Evolutionary conservation across 2,888 invertebrate species (phyloP).

Genomic region (Galerucella pusilla): DNA sequence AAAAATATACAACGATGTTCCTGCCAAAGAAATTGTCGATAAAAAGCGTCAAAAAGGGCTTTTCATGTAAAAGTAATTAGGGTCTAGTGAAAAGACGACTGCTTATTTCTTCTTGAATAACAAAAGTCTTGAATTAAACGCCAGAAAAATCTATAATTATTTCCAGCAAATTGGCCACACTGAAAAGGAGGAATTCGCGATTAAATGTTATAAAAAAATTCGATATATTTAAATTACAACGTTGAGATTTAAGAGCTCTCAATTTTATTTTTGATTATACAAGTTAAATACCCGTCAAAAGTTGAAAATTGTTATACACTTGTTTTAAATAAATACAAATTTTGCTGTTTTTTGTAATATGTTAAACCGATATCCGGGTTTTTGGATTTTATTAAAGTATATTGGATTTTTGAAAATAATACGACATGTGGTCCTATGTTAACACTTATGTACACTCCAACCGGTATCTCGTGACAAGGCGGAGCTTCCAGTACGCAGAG

Average conservation of each 20-base stretch:
- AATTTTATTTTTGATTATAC: too few relatives aligned
- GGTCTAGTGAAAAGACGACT: background rate
- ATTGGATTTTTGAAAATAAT: too few relatives aligned
- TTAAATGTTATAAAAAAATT: background rate
- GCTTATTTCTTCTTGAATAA: conserved; percentile 4
- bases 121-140: conserved; percentile 14
- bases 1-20: background rate
- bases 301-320: too few relatives aligned
- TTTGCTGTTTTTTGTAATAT: too few relatives aligned
- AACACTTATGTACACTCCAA: too few relatives aligned
- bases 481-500: too few relatives aligned
- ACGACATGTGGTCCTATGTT: too few relatives aligned
- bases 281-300: too few relatives aligned
- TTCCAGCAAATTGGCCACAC: conserved; percentile 5
- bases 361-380: too few relatives aligned
- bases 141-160: conserved; percentile 6
- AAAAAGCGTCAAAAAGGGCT: background rate
- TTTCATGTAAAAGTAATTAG: conserved; percentile 9
- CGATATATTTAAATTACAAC: background rate
- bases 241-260: background rate
- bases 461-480: too few relatives aligned
- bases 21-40: background rate
- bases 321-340: too few relatives aligned
- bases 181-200: background rate
- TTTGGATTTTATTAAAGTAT: too few relatives aligned